Percentiles rank a stretch among this genome's conserved stretches.
phyloP scores from a whole-genome alignment of 35 echinoderm and acorn worm species.

The Ophioderma brevispina region DNA sequence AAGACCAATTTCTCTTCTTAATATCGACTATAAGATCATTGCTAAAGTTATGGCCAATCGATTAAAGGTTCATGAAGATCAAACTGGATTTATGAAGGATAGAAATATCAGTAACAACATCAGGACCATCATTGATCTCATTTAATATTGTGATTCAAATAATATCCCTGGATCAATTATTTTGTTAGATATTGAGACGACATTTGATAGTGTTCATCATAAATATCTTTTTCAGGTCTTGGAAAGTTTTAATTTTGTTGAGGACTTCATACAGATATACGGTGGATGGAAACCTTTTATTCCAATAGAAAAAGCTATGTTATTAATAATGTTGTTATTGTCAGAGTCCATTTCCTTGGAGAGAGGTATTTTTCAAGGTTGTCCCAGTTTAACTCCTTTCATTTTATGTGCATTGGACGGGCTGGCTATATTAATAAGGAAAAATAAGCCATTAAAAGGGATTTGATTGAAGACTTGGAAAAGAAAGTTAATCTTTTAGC shows the following conservation, averaged over 20 bases:
- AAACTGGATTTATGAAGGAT: slow-evolving; percentile 15
- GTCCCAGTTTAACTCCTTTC: slow-evolving; percentile 4
- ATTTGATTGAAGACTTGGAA: background rate
- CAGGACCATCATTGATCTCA: background rate
- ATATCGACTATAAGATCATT: slow-evolving; percentile 23
- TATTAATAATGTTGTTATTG: slow-evolving; percentile 23
- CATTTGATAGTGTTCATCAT: slow-evolving; percentile 29
- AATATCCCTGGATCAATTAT: slow-evolving; percentile 6
- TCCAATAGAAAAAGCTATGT: background rate
- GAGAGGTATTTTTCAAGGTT: slow-evolving; percentile 34
- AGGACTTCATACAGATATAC: slow-evolving; percentile 26
- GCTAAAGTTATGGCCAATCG: slow-evolving; percentile 5
- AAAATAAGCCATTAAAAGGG: background rate
- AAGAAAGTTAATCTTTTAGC: background rate
- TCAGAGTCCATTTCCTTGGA: background rate
- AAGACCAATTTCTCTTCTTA: slow-evolving; percentile 20
- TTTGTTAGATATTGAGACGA: slow-evolving; percentile 14
- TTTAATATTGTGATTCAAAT: slow-evolving; percentile 11
- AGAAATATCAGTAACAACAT: slow-evolving; percentile 31
- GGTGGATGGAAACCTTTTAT: slow-evolving; percentile 32
- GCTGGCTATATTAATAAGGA: slow-evolving; percentile 5
- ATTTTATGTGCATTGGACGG: slow-evolving; percentile 4
- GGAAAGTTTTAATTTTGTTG: background rate
- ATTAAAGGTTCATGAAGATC: no score
- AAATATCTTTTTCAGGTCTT: slow-evolving; percentile 15